A percentile compares a stretch with the other conserved stretches of the same genome.
Conservation (phyloP, 2,797 vertebrate genomes). For the Setipinna tenuifilis region DNA sequence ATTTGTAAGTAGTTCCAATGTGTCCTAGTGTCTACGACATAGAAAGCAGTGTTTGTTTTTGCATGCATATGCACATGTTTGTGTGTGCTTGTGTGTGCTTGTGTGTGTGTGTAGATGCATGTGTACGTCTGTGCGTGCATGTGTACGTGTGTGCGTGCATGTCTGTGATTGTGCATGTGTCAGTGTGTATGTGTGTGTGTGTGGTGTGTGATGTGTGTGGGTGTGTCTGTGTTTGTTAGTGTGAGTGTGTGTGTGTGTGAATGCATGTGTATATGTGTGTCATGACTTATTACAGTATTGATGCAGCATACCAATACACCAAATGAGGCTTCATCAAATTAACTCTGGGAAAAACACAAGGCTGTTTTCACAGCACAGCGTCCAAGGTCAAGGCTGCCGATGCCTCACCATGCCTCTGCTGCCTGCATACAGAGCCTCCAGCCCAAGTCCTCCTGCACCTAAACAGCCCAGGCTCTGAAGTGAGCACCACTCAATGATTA, state of each 20-base stretch:
- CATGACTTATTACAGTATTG: slow-evolving; percentile 24
- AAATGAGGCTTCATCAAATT: slow-evolving; percentile 32
- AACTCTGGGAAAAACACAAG: slow-evolving; percentile 22
- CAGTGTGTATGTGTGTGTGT: neutral
- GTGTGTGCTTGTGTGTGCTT: neutral
- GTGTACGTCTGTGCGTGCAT: neutral
- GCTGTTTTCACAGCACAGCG: slow-evolving; percentile 26
- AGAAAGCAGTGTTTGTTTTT: neutral
- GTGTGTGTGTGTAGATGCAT: neutral
- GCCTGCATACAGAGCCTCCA: neutral
- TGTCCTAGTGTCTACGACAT: too few relatives aligned
- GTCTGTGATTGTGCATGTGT: neutral
- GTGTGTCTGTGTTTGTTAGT: slow-evolving; percentile 4
- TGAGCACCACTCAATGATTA: neutral
- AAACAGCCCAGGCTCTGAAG: neutral
- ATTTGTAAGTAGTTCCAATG: too few relatives aligned
- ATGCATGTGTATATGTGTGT: neutral
- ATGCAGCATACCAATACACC: slow-evolving; percentile 14
- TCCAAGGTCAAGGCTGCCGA: slow-evolving; percentile 13
- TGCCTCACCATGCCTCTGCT: neutral
- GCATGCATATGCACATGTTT: neutral
- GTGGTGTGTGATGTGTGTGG: slow-evolving; percentile 7
- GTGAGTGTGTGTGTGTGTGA: slow-evolving; percentile 27
- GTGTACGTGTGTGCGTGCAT: neutral
- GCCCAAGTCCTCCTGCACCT: neutral